Percentiles rank a stretch among this genome's conserved stretches.
These are phyloP conservation scores for Recurvirostra avosetta DNA, from an alignment of 2,113 vertebrate genomes.

Conservation along the genomic window DNA sequence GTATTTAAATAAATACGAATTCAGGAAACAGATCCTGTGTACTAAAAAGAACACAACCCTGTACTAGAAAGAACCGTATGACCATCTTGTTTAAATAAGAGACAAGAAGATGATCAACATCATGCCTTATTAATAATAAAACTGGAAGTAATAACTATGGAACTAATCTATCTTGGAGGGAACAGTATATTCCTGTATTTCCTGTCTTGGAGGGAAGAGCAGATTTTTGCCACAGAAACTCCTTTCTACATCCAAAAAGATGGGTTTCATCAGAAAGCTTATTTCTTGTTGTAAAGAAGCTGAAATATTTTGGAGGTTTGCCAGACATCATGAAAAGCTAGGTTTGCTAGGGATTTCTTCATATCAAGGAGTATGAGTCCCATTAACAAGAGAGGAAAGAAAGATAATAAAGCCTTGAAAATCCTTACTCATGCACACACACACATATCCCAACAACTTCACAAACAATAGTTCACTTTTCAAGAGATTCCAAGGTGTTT, in stretches of 20 bases:
- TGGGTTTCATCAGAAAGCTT: constrained; percentile 59
- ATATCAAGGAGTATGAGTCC: not conserved
- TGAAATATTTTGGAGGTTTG: constrained; percentile 35
- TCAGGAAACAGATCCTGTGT: not conserved
- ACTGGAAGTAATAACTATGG: constrained; percentile 58
- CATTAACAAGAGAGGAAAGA: not conserved
- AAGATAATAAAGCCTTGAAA: not conserved
- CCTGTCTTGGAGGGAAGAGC: constrained; percentile 42
- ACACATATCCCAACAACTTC: not conserved
- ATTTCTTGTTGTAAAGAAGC: constrained; percentile 40
- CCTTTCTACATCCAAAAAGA: constrained; percentile 49
- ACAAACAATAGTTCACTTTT: not conserved
- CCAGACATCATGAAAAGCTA: constrained; percentile 37
- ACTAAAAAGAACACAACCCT: not conserved
- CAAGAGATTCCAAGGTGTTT: not conserved
- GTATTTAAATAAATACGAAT: constrained; percentile 3
- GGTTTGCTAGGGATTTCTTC: constrained; percentile 10
- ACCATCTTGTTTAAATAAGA: constrained; percentile 63
- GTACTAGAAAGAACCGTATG: not conserved
- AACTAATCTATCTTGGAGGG: constrained; percentile 53
- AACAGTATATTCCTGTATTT: constrained; percentile 57
- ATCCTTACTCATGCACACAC: not conserved
- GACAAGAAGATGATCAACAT: constrained; percentile 42
- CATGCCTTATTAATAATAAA: constrained; percentile 55
- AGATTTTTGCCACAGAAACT: constrained; percentile 51